phyloP scores from a whole-genome alignment of 2,797 vertebrate species.

The Leptatherina wallacei region DNA sequence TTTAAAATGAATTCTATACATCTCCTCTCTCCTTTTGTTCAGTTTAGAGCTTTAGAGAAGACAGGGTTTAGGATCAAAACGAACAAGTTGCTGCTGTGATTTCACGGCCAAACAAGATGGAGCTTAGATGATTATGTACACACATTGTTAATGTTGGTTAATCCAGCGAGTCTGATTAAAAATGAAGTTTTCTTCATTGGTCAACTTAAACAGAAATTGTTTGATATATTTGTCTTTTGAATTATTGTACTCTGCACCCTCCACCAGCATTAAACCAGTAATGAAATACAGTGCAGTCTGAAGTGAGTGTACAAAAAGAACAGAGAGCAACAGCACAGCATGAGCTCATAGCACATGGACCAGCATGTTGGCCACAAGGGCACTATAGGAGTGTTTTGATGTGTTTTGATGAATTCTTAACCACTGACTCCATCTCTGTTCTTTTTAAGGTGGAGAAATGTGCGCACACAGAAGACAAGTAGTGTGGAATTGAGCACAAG shows the following conservation, averaged over 20 bases:
- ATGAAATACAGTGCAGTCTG: slow-evolving; percentile 40
- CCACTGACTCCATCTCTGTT: slow-evolving; percentile 43
- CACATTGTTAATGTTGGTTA: slow-evolving; percentile 50
- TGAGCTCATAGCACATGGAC: slow-evolving; percentile 56
- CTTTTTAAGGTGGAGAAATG: slow-evolving; percentile 63
- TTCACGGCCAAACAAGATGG: slow-evolving; percentile 45
- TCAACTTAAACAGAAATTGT: slow-evolving; percentile 19
- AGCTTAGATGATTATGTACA: slow-evolving; percentile 46
- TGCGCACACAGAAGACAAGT: slow-evolving; percentile 40
- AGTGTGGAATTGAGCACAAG: slow-evolving; percentile 58
- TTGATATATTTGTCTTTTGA: slow-evolving; percentile 20
- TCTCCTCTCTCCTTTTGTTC: slow-evolving; percentile 31
- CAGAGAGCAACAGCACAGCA: slow-evolving; percentile 53
- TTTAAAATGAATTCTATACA: slow-evolving; percentile 57
- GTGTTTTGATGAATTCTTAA: slow-evolving; percentile 54
- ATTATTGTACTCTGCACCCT: slow-evolving; percentile 11
- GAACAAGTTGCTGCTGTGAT: slow-evolving; percentile 47
- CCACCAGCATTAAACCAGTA: slow-evolving; percentile 41
- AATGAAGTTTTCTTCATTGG: slow-evolving; percentile 42
- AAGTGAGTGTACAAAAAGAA: slow-evolving; percentile 43
- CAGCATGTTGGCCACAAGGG: slow-evolving; percentile 49
- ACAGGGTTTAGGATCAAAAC: slow-evolving; percentile 55
- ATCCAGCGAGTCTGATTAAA: slow-evolving; percentile 39
- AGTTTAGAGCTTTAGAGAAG: slow-evolving; percentile 39
- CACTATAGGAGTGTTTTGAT: slow-evolving; percentile 47